Evolutionary conservation across 2,797 vertebrate genomes (phyloP).

Genomic region (Fistularia tabacaria): DNA sequence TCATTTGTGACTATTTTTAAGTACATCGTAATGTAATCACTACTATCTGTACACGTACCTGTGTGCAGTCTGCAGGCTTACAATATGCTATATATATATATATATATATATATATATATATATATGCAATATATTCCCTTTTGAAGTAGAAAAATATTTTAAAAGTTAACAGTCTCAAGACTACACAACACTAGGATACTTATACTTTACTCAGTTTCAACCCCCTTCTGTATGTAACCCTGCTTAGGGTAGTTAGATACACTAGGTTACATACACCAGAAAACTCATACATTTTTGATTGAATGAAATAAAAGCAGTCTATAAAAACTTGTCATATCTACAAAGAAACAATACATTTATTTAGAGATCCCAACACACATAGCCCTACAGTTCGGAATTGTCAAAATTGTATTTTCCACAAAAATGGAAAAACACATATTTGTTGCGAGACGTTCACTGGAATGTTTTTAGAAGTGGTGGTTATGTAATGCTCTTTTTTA

Average conservation of each 20-base stretch:
- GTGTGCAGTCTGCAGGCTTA: slow-evolving; percentile 61
- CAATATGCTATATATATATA: slow-evolving; percentile 60
- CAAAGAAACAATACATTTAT: slow-evolving; percentile 28
- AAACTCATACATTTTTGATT: slow-evolving; percentile 21
- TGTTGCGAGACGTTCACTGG: not conserved
- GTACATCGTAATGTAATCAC: slow-evolving; percentile 39
- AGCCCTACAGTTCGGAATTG: slow-evolving; percentile 22
- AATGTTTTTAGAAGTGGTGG: slow-evolving; percentile 10
- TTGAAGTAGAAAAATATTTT: slow-evolving; percentile 59
- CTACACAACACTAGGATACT: too few relatives aligned
- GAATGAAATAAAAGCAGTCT: not conserved
- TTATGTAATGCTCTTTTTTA: not conserved
- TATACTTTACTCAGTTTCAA: too few relatives aligned
- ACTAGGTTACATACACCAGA: too few relatives aligned
- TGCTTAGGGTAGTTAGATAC: too few relatives aligned
- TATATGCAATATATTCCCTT: slow-evolving; percentile 63
- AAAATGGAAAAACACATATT: not conserved
- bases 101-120: too few relatives aligned
- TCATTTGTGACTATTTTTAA: slow-evolving; percentile 50
- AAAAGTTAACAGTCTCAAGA: too few relatives aligned
- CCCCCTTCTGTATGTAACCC: not conserved
- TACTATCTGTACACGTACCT: slow-evolving; percentile 68
- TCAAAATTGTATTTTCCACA: not conserved
- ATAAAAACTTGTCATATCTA: slow-evolving; percentile 22
- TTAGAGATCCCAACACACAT: slow-evolving; percentile 12